Conservation (phyloP, 2,797 vertebrate species). For the Enoplosus armatus region DNA sequence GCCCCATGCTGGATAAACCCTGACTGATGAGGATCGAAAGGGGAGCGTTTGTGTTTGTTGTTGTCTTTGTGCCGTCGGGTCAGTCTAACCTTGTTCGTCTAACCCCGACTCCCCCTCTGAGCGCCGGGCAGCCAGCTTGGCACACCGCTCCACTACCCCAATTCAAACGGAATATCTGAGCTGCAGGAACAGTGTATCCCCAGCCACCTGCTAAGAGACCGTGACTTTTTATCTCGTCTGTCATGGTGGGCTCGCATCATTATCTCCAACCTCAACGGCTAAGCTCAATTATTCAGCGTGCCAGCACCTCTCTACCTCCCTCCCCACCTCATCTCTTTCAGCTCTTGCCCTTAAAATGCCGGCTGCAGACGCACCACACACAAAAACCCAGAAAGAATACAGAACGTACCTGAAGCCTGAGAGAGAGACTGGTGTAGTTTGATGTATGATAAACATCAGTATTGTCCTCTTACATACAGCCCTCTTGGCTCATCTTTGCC, state of each 20-base stretch:
- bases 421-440: neutral
- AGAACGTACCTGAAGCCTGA: conserved; percentile 1
- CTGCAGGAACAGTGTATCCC: conserved; percentile 41
- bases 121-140: neutral
- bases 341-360: conserved; percentile 17
- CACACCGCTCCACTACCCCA: conserved; percentile 36
- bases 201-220: conserved; percentile 45
- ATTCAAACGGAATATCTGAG: conserved; percentile 50
- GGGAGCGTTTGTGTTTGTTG: conserved; percentile 53
- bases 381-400: neutral
- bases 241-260: conserved; percentile 49
- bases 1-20: conserved; percentile 40
- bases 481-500: conserved; percentile 30
- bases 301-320: conserved; percentile 20
- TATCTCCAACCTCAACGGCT: conserved; percentile 46
- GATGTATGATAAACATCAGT: conserved; percentile 32
- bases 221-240: conserved; percentile 36
- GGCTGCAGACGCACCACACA: neutral
- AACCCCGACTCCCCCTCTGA: conserved; percentile 30
- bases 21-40: conserved; percentile 56
- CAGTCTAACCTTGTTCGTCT: conserved; percentile 49
- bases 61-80: conserved; percentile 47
- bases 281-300: conserved; percentile 44
- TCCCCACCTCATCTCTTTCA: conserved; percentile 6
- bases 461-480: conserved; percentile 20